phyloP scores from a whole-genome alignment of 1,140 invertebrate species.

The Manduca sexta region DNA sequence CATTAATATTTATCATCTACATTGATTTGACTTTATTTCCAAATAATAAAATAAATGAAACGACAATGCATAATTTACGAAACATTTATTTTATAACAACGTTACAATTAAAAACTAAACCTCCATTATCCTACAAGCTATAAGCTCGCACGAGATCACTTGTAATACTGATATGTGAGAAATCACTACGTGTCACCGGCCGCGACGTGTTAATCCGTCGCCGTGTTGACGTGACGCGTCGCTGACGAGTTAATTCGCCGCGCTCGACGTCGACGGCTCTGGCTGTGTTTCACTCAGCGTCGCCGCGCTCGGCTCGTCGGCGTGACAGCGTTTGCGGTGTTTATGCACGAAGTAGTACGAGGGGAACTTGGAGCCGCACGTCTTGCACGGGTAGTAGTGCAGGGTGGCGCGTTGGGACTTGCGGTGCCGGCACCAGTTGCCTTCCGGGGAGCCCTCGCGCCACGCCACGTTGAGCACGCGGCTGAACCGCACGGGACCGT shows the following conservation, averaged over 20 bases:
- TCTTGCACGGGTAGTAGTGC: slow-evolving; percentile 94
- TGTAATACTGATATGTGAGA: slow-evolving; percentile 44
- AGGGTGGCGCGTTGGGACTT: slow-evolving; percentile 82
- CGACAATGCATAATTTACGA: neutral
- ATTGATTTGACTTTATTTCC: too few relatives aligned
- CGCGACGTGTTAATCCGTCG: neutral
- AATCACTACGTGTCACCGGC: slow-evolving; percentile 14
- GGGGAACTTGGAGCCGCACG: slow-evolving; percentile 92
- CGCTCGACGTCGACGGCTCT: slow-evolving; percentile 43
- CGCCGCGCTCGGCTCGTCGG: slow-evolving; percentile 65
- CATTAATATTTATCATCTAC: too few relatives aligned
- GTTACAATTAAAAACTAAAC: slow-evolving; percentile 27
- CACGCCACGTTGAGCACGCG: slow-evolving; percentile 48
- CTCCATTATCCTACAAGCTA: slow-evolving; percentile 33
- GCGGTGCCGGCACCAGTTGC: slow-evolving; percentile 69
- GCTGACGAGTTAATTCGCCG: slow-evolving; percentile 13
- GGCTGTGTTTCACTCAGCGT: slow-evolving; percentile 28
- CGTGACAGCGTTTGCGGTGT: slow-evolving; percentile 89
- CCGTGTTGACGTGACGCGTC: neutral
- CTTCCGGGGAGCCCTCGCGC: slow-evolving; percentile 60
- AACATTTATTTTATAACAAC: too few relatives aligned
- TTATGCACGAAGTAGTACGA: slow-evolving; percentile 96
- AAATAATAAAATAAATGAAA: neutral
- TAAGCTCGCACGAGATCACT: slow-evolving; percentile 33
- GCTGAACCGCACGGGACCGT: slow-evolving; percentile 88